These are phyloP conservation scores for Psettodes erumei DNA, from an alignment of 2,113 vertebrate genomes.

Conservation along the genomic window DNA sequence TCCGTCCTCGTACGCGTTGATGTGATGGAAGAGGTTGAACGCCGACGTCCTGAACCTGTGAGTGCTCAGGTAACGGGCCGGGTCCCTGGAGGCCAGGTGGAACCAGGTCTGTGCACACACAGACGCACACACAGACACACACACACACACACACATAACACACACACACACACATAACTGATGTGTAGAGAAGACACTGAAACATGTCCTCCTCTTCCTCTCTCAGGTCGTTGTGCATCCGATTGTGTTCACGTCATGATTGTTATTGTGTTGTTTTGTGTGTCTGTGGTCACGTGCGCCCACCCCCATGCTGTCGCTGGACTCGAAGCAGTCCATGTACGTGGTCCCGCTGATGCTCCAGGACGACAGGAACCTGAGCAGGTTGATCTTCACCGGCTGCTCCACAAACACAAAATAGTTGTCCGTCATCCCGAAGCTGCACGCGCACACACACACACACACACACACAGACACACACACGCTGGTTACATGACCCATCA, in stretches of 20 bases:
- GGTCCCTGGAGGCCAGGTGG: conserved; percentile 91
- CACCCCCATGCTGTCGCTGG: conserved; percentile 94
- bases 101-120: conserved; percentile 89
- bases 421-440: conserved; percentile 93
- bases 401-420: conserved; percentile 97
- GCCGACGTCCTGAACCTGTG: conserved; percentile 92
- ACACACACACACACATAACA: not conserved
- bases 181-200: no score
- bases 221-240: no score
- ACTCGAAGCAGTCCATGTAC: conserved; percentile 99
- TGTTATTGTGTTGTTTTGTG: no score
- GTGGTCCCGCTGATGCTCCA: conserved; percentile 95
- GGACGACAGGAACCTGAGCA: conserved; percentile 93
- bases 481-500: no score
- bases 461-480: not conserved
- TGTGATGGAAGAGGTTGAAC: conserved; percentile 98
- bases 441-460: not conserved
- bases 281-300: no score
- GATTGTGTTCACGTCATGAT: no score
- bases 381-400: conserved; percentile 96
- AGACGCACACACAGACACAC: not conserved
- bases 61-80: conserved; percentile 86
- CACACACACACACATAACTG: not conserved
- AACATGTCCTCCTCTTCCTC: no score
- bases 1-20: conserved; percentile 93